Evolutionary conservation across 2,888 invertebrate genomes (phyloP).

Genomic region (Stictocephala bisonia): DNA sequence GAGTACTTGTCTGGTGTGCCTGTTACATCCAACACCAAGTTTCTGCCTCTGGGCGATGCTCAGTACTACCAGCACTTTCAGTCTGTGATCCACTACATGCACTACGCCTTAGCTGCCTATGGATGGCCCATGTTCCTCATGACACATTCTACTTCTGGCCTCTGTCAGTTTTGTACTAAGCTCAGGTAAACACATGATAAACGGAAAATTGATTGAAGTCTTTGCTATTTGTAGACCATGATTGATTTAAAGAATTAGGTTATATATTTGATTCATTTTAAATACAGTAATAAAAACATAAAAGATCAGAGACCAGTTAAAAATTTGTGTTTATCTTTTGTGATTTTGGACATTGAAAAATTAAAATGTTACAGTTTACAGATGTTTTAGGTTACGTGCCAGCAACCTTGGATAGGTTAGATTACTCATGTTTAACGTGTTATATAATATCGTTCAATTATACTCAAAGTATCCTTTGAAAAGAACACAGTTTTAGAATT

Average conservation of each 20-base stretch:
- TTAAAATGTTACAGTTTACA: no score
- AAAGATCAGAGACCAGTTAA: no score
- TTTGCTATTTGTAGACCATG: background rate
- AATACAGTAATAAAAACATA: background rate
- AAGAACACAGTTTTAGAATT: no score
- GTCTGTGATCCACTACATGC: constrained; percentile 83
- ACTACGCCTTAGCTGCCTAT: constrained; percentile 86
- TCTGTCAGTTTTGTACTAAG: constrained; percentile 79
- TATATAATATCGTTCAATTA: no score
- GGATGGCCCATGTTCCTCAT: constrained; percentile 90
- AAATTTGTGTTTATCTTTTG: no score
- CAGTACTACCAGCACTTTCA: constrained; percentile 76
- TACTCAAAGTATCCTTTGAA: no score
- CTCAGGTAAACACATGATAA: constrained; percentile 68
- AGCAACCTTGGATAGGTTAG: no score
- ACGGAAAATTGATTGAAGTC: background rate
- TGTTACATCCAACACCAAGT: constrained; percentile 83
- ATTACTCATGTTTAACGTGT: no score
- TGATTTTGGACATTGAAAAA: no score
- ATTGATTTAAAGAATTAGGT: background rate
- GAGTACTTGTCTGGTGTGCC: constrained; percentile 88
- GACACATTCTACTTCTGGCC: constrained; percentile 74
- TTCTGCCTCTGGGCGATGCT: constrained; percentile 81
- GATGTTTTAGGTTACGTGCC: no score
- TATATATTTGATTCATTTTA: background rate